Evolutionary conservation across 2,888 invertebrate species (phyloP).

Genomic region (Polydrusus pterygomalis): DNA sequence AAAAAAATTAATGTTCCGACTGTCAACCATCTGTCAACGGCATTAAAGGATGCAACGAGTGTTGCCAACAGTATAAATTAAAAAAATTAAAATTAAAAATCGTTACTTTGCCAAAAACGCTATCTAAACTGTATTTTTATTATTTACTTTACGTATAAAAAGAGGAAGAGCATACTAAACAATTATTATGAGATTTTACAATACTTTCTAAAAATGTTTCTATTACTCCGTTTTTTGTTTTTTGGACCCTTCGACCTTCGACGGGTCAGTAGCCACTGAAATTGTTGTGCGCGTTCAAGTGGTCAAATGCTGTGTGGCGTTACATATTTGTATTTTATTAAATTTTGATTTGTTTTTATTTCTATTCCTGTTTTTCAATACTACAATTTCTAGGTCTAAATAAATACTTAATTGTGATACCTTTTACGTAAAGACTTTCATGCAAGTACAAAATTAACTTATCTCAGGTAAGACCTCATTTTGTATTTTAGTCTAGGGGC

Average conservation of each 20-base stretch:
- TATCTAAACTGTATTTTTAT: too few relatives aligned
- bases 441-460: conserved; percentile 28
- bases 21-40: not conserved
- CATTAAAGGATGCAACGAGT: not conserved
- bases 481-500: not conserved
- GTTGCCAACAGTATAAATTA: not conserved
- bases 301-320: not conserved
- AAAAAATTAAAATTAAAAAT: not conserved
- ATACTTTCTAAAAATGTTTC: too few relatives aligned
- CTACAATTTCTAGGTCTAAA: not conserved
- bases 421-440: conserved; percentile 5
- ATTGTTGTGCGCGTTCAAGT: not conserved
- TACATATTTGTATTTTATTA: conserved; percentile 12
- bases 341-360: conserved; percentile 9
- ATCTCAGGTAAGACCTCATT: conserved; percentile 15
- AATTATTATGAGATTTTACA: too few relatives aligned
- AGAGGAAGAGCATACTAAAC: not conserved
- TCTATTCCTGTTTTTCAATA: not conserved
- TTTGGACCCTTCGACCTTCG: too few relatives aligned
- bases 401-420: conserved; percentile 20
- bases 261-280: not conserved
- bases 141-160: not conserved
- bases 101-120: too few relatives aligned
- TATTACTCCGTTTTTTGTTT: too few relatives aligned
- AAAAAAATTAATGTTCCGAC: not conserved